Base-by-base conservation (phyloP, 1,140 invertebrate genomes). In the Cyclina sinensis region DNA sequence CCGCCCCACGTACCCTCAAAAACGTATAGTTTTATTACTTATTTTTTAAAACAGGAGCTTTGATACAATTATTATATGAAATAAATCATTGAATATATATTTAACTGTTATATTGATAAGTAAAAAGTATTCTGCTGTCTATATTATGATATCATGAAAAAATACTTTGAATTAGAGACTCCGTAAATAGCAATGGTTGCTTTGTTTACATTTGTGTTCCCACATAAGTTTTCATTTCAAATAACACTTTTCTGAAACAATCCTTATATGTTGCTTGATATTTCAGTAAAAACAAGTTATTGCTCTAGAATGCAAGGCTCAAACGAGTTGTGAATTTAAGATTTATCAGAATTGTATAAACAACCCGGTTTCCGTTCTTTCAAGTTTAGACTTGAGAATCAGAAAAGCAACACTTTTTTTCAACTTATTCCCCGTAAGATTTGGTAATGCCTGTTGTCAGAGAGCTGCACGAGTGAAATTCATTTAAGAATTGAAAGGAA, bases 331-430 rank as follows among this genome's bases (percentile, higher is more conserved):
- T n/a, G n/a, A n/a, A n/a, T n/a, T n/a, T n/a, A n/a, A n/a, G n/a
- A n/a, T n/a, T n/a, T n/a, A n/a, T n/a, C 51, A 18, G 51, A 54
- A 62, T 62, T 62, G 18, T 24, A 27, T n/a, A 0, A 70, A 37
- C 16, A 48, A 80, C 48, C 78, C 78, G 43, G 78, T 5, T 30
- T 39, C 9, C 2, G 30, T 57, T 48, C 35, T 59, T 11, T 80
- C 81, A 83, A 65, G 81, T 83, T 83, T 65, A 27, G 81, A 83
- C 81, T 83, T 83, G 81, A 83, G 81, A 48, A n/a, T n/a, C n/a
- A n/a, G n/a, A 7, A 32, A 30, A 32, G 43, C 37, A 46, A n/a
- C 70, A 48, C 39, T 74, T 35, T 27, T 78, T 32, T 27, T 35
- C 4, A 4, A 32, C 16, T 51, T 54, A 14, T 78, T 54, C 46